Conservation (phyloP, 2,113 vertebrate species). For the Eclectus roratus region DNA sequence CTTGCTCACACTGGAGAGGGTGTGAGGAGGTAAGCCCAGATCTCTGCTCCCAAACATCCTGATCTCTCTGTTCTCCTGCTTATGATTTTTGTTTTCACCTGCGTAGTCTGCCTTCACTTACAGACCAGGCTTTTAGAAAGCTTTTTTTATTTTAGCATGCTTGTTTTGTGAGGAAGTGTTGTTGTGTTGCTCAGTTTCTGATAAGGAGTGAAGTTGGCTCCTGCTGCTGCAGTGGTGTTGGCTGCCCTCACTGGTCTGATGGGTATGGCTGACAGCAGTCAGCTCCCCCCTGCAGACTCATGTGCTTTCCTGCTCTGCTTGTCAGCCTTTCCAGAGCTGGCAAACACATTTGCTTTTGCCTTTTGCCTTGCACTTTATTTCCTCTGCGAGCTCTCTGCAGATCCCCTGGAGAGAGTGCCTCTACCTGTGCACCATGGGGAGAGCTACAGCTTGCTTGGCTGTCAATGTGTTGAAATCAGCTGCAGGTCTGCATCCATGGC, state of each 20-base stretch:
- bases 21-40: background rate
- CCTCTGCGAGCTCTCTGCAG: background rate
- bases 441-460: background rate
- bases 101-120: background rate
- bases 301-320: background rate
- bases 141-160: background rate
- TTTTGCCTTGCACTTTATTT: background rate
- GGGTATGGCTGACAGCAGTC: background rate
- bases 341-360: background rate
- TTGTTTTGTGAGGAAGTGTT: background rate
- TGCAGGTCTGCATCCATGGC: background rate
- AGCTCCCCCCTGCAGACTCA: background rate
- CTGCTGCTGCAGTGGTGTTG: background rate
- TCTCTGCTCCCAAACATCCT: background rate
- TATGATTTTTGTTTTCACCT: background rate
- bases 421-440: background rate
- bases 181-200: background rate
- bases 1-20: background rate
- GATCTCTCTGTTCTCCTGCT: background rate
- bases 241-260: background rate
- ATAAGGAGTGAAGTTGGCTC: background rate
- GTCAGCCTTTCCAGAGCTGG: background rate
- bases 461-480: background rate
- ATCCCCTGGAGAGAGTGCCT: background rate
- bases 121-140: background rate